These are phyloP conservation scores for Meles meles DNA, from an alignment of 2,113 vertebrate species.

Conservation along the genomic window DNA sequence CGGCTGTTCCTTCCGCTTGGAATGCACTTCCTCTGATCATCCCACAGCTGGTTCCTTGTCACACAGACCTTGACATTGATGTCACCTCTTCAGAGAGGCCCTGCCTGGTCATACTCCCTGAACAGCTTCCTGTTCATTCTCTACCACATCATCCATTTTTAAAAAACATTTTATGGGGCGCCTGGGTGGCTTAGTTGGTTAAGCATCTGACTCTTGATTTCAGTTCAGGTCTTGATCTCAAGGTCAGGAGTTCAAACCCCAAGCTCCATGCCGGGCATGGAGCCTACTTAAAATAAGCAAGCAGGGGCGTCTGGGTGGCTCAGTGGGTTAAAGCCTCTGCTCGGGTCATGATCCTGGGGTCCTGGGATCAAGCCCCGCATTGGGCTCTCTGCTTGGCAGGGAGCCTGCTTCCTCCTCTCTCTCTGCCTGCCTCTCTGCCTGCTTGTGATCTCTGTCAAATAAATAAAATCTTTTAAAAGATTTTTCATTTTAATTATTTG, in stretches of 20 bases:
- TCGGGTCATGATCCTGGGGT: no score
- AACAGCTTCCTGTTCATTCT: neutral
- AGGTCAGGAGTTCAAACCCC: neutral
- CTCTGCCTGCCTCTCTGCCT: no score
- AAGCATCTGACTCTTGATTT: neutral
- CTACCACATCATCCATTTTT: neutral
- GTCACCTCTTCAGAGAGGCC: neutral
- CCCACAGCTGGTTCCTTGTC: neutral
- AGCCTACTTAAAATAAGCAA: neutral
- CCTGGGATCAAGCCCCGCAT: no score
- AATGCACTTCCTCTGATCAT: neutral
- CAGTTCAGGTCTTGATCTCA: neutral
- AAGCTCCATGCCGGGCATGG: neutral
- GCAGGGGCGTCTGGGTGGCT: no score
- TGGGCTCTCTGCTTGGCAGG: no score
- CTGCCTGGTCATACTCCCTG: neutral
- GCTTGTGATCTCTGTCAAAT: no score
- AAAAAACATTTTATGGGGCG: neutral
- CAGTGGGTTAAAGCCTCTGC: no score
- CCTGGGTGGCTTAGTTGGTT: neutral
- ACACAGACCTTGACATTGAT: neutral
- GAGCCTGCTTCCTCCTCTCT: no score
- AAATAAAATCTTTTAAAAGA: no score
- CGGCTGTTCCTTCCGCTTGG: neutral
- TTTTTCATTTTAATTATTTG: neutral